phyloP scores from a whole-genome alignment of 1,140 invertebrate species.

The Leptinotarsa undecemlineata region DNA sequence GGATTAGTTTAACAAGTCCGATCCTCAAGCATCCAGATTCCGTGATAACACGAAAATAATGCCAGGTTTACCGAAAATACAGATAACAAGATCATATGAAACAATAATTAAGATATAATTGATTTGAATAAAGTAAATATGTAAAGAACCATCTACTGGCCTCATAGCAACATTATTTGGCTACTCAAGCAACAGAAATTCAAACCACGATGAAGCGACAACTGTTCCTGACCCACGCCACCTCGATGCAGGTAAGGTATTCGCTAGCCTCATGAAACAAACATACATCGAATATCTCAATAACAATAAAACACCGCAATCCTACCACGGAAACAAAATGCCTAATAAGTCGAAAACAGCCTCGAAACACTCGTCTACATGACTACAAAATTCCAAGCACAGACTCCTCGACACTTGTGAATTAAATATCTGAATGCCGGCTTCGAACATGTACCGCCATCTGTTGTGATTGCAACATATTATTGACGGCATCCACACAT shows the following conservation, averaged over 20 bases:
- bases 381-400: constrained; percentile 17
- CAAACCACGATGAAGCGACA: too few species aligned
- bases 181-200: too few species aligned
- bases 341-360: constrained; percentile 17
- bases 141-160: too few species aligned
- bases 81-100: too few species aligned
- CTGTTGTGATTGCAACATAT: not conserved
- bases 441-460: constrained; percentile 1
- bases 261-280: not conserved
- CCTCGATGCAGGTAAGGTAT: not conserved
- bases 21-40: too few species aligned
- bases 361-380: constrained; percentile 4
- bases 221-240: too few species aligned
- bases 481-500: not conserved
- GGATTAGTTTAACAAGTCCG: too few species aligned
- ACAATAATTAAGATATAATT: too few species aligned
- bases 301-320: constrained; percentile 14
- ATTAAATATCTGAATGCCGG: constrained; percentile 9
- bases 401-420: not conserved
- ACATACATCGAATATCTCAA: not conserved
- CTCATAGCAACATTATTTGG: too few species aligned
- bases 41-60: too few species aligned
- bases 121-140: too few species aligned
- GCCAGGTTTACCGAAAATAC: too few species aligned
- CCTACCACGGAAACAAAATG: constrained; percentile 16